phyloP scores from a whole-genome alignment of 2,888 invertebrate species.

The Ceraclea dissimilis region DNA sequence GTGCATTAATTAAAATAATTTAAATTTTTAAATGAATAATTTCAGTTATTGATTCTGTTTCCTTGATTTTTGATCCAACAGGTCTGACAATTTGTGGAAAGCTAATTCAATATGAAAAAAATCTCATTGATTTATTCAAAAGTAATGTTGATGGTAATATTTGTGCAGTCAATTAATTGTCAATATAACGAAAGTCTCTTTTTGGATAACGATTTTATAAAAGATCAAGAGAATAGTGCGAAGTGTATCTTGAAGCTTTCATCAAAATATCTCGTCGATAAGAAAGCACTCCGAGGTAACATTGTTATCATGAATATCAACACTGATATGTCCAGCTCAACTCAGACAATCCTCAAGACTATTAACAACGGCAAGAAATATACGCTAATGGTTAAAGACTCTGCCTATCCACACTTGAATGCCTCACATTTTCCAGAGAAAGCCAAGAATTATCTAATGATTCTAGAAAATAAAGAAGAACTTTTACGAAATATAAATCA shows the following conservation, averaged over 20 bases:
- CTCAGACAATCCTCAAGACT: constrained; percentile 39
- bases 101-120: no score
- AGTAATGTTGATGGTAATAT: no score
- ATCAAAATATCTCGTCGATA: constrained; percentile 47
- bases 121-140: no score
- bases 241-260: constrained; percentile 47
- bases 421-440: constrained; percentile 48
- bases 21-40: no score
- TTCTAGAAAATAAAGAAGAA: constrained; percentile 44
- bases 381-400: constrained; percentile 48
- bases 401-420: constrained; percentile 43
- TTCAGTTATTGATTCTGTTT: no score
- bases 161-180: no score
- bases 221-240: constrained; percentile 33
- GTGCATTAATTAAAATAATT: no score
- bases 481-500: constrained; percentile 42
- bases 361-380: constrained; percentile 43
- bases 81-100: no score
- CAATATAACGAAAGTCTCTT: no score
- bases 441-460: constrained; percentile 49
- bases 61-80: no score
- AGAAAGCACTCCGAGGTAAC: constrained; percentile 45
- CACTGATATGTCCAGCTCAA: constrained; percentile 39
- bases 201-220: no score
- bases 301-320: constrained; percentile 47